Evolutionary conservation across 2,113 vertebrate species (phyloP), one percentile per base, ranked within the genome.

Genomic region (Gavialis gangeticus): DNA sequence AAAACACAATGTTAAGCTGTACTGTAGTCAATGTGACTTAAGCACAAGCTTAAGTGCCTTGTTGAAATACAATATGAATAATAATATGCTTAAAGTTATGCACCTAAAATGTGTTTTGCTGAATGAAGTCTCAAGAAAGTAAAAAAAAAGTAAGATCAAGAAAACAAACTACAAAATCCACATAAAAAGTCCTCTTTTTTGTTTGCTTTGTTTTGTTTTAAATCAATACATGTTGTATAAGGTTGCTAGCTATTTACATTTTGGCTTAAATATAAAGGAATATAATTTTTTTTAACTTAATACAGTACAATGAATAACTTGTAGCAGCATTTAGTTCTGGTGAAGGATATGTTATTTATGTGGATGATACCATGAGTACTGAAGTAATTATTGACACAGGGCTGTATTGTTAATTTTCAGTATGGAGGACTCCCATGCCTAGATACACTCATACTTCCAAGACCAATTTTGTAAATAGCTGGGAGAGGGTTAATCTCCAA

Each of bases 71-170:
- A 94, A 89, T 27, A 55, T 46, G 93, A 95, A 89, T 22, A 87
- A 75, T 90, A 92, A 92, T 79, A 59, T 60, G 56, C 77, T 85
- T 80, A 22, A 91, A 85, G 66, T 75, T 89, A 62, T 73, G 21
- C 34, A 79, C 58, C 25, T 62, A 90, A 84, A 37, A 73, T 37
- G 69, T 22, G 34, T 73, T 73, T 85, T 84, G 30, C 85, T 89
- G 69, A 93, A 95, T 22, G 34, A 79, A 54, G 21, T 84, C 46
- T 75, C 64, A 64, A 79, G 67, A 76, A 95, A 89, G 73, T 60
- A 58, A 88, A 89, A 55, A 64, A 93, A 92, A 92, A 91, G 67
- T 27, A 28, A 87, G 76, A 90, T 87, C 77, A 96, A 94, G 88
- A 55, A 85, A 89, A 55, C 2, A 6, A 57, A 76, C n/a, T 85